These are phyloP conservation scores for Crenichthys baileyi DNA, from an alignment of 2,797 vertebrate species.

Conservation along the genomic window DNA sequence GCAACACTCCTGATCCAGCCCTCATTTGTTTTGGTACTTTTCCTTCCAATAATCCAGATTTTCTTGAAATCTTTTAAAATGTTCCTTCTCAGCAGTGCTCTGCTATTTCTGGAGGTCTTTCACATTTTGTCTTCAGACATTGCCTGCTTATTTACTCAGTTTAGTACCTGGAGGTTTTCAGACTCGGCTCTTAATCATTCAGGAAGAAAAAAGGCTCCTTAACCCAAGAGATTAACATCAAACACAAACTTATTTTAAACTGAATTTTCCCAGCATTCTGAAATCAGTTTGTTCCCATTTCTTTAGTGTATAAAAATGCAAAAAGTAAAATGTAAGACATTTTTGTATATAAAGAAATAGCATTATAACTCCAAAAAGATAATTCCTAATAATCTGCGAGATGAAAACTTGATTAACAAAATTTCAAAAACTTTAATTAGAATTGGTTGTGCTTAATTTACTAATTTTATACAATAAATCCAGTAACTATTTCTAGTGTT, in stretches of 20 bases:
- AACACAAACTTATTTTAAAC: neutral
- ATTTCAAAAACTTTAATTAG: neutral
- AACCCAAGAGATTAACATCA: neutral
- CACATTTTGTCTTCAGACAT: neutral
- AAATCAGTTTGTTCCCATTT: neutral
- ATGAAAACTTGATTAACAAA: neutral
- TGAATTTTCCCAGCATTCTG: neutral
- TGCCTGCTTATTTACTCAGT: neutral
- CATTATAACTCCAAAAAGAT: too few species aligned
- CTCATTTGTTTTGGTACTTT: neutral
- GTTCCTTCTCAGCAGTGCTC: neutral
- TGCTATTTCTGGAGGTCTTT: neutral
- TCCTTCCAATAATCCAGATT: neutral
- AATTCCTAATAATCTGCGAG: too few species aligned
- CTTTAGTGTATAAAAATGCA: neutral
- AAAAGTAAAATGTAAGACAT: neutral
- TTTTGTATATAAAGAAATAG: neutral
- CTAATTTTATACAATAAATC: neutral
- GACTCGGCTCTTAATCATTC: too few species aligned
- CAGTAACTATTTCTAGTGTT: neutral
- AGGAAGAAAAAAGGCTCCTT: too few species aligned
- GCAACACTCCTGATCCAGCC: neutral
- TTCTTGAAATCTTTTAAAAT: neutral
- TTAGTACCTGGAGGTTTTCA: neutral
- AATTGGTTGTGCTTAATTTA: too few species aligned